Conservation (phyloP, 2,888 invertebrate genomes). For the Pollenia angustigena region DNA sequence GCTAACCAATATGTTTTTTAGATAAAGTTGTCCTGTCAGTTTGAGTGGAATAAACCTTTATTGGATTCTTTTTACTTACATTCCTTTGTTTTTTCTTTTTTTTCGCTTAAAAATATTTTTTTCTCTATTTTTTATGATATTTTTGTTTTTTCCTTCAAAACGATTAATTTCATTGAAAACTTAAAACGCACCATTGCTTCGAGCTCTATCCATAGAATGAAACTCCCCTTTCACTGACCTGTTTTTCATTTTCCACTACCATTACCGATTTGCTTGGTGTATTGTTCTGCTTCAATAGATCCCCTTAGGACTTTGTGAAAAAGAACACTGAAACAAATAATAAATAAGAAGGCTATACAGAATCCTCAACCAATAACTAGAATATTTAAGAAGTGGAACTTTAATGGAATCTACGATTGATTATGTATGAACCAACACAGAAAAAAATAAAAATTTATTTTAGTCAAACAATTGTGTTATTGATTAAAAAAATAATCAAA, state of each 20-base stretch:
- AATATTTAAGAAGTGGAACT: too few species aligned
- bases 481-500: too few species aligned
- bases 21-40: conserved; percentile 70
- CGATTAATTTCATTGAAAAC: conserved; percentile 71
- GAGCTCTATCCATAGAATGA: not conserved
- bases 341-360: too few species aligned
- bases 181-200: conserved; percentile 67
- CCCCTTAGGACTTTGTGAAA: conserved; percentile 33
- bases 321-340: not conserved
- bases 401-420: too few species aligned
- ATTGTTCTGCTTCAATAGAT: conserved; percentile 45
- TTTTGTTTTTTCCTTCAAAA: conserved; percentile 42
- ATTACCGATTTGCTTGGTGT: conserved; percentile 1
- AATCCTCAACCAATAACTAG: too few species aligned
- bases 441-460: too few species aligned
- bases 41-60: conserved; percentile 73
- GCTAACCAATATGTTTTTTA: conserved; percentile 40
- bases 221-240: not conserved
- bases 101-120: not conserved
- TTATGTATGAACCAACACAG: too few species aligned
- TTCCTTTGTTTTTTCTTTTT: conserved; percentile 31
- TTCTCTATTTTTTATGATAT: not conserved
- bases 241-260: not conserved
- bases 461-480: too few species aligned
- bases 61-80: conserved; percentile 65